Conservation (phyloP, 2,113 vertebrate species). For the Coturnix japonica region DNA sequence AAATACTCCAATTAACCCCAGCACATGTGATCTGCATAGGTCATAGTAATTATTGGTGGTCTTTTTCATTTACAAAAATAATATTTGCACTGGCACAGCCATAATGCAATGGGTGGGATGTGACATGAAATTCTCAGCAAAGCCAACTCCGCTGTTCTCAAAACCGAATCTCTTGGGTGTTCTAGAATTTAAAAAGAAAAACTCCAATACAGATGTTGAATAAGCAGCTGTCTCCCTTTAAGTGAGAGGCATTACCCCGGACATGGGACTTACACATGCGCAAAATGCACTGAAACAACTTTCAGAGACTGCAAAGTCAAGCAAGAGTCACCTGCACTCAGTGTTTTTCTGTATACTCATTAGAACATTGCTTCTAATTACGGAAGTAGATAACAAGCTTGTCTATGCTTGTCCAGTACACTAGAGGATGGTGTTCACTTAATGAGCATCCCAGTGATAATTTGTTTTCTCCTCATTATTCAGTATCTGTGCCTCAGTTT, state of each 20-base stretch:
- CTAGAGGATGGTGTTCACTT: conserved; percentile 40
- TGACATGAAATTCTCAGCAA: conserved; percentile 34
- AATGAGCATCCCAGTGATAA: conserved; percentile 59
- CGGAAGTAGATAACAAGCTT: conserved; percentile 16
- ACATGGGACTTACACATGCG: not conserved
- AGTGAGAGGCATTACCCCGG: not conserved
- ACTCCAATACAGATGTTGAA: not conserved
- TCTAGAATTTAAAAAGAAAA: not conserved
- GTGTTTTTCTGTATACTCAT: not conserved
- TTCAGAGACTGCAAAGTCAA: not conserved
- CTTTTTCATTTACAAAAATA: conserved; percentile 59
- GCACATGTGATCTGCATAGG: not conserved
- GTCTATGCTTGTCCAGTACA: not conserved
- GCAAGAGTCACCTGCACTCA: not conserved
- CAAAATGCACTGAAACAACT: not conserved
- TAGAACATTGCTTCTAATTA: conserved; percentile 36
- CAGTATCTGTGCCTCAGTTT: conserved; percentile 18
- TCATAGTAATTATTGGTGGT: conserved; percentile 26
- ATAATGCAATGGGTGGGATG: conserved; percentile 8
- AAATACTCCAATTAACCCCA: conserved; percentile 49
- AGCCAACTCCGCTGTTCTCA: not conserved
- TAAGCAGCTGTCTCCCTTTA: not conserved
- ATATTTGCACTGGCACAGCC: conserved; percentile 23
- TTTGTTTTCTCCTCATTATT: conserved; percentile 64
- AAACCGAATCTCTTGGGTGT: not conserved